phyloP scores from a whole-genome alignment of 2,113 vertebrate genomes.

The Zootoca vivipara region DNA sequence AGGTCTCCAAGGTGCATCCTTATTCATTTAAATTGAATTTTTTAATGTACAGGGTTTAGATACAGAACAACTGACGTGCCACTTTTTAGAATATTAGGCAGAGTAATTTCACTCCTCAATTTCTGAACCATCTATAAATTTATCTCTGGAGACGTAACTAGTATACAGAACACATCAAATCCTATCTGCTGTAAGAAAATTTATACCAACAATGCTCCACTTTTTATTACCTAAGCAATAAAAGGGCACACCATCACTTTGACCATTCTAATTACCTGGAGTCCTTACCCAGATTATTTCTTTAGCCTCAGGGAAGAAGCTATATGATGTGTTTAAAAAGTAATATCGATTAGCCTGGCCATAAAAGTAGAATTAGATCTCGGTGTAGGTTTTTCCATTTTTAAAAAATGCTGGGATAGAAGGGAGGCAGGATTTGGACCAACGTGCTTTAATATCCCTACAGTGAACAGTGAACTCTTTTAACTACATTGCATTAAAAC shows the following conservation, averaged over 20 bases:
- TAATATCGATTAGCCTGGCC: conserved; percentile 52
- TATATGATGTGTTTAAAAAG: conserved; percentile 33
- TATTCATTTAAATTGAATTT: conserved; percentile 19
- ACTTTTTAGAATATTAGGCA: background rate
- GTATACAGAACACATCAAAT: conserved; percentile 15
- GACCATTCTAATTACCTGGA: conserved; percentile 35
- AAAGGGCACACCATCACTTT: conserved; percentile 19
- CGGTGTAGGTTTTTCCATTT: conserved; percentile 18
- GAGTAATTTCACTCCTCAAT: conserved; percentile 20
- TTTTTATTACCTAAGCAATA: conserved; percentile 50
- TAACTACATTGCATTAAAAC: conserved; percentile 38
- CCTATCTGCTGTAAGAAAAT: background rate
- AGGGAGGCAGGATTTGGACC: conserved; percentile 26
- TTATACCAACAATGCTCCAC: conserved; percentile 33
- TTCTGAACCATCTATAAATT: conserved; percentile 9
- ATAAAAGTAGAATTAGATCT: conserved; percentile 44
- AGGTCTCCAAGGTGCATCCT: background rate
- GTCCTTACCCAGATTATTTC: background rate
- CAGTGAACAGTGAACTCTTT: conserved; percentile 35
- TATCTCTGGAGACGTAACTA: conserved; percentile 19
- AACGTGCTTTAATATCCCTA: conserved; percentile 10
- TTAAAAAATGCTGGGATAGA: conserved; percentile 21
- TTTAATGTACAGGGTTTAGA: conserved; percentile 1
- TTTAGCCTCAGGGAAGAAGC: conserved; percentile 40
- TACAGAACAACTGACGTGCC: background rate